A percentile compares a stretch with the other conserved stretches of the same genome.
Evolutionary conservation across 2,113 vertebrate species (phyloP).

Genomic region (Oxyura jamaicensis): DNA sequence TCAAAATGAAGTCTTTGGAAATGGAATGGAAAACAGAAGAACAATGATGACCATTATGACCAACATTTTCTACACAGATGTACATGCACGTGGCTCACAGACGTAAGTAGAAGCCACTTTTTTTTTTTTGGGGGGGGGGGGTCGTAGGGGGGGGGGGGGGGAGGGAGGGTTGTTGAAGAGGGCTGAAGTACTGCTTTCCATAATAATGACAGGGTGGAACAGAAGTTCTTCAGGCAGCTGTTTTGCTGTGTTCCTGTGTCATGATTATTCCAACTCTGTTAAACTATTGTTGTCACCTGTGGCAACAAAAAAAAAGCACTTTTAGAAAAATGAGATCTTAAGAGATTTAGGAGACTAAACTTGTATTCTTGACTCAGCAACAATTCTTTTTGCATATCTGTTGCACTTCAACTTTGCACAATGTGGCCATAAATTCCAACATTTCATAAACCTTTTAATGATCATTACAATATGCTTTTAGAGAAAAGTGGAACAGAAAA

Average conservation of each 20-base stretch:
- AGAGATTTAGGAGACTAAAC: background rate
- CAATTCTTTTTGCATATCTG: background rate
- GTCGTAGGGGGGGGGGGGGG: too few relatives aligned
- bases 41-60: background rate
- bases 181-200: background rate
- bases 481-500: background rate
- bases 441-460: background rate
- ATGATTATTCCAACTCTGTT: background rate
- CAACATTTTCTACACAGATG: background rate
- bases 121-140: background rate
- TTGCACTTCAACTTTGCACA: background rate
- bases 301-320: background rate
- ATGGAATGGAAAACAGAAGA: background rate
- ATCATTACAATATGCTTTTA: background rate
- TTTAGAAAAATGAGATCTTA: background rate
- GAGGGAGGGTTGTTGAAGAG: fast-evolving
- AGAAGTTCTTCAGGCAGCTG: background rate
- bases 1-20: background rate
- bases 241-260: background rate
- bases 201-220: background rate
- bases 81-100: background rate
- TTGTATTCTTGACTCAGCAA: background rate
- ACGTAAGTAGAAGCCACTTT: fast-evolving
- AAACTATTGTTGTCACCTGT: background rate
- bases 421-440: background rate